Base-by-base conservation (phyloP, 2,888 invertebrate species). In the Epistrophe grossulariae region DNA sequence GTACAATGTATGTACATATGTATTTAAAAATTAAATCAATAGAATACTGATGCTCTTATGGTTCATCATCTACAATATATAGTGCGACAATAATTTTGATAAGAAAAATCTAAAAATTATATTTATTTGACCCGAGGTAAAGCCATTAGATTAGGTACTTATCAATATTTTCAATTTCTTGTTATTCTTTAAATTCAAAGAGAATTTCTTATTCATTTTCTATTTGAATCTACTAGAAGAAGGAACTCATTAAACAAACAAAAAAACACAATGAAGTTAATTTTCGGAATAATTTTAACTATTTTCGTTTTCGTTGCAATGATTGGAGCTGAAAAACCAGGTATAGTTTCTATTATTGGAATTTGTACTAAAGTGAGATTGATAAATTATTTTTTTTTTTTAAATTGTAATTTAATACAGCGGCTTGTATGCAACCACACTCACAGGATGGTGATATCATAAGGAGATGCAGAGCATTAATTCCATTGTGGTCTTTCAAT, bases 241-340 rank as follows among this genome's bases (percentile, higher is more conserved):
- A 62, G 10, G 62, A 43, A 40, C 43, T 15, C 1, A 62, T 2
- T 31, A 24, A 24, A 24, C 3, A 24, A 24, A 24, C 8, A 7
- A 4, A 9, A 19, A 15, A 24, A 13, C 15, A 55, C 9, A 1
- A 62, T 62, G 62, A 66, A 66, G 8, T 13, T 66, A 0, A 48
- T 48, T 48, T 48, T 66, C 1, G 66, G 66, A 66, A 66, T 66
- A 17, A 35, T 66, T 66, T 66, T 66, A 4, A 35, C 48, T 48
- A 7, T 66, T 31, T 17, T 48, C 17, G 4, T n/a, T 13, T 31
- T 66, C 4, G 28, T 35, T 48, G 8, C 48, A 48, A 17, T 66
- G 17, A 66, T 66, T 17, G 17, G 11, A 13, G 66, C 66, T 17
- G 66, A 66, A 48, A 66, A 66, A 48, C 48, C 66, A 48, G 45